Percentiles rank a stretch among this genome's conserved stretches.
Evolutionary conservation across 1,140 invertebrate genomes (phyloP).

Genomic region (Telenomus remus): DNA sequence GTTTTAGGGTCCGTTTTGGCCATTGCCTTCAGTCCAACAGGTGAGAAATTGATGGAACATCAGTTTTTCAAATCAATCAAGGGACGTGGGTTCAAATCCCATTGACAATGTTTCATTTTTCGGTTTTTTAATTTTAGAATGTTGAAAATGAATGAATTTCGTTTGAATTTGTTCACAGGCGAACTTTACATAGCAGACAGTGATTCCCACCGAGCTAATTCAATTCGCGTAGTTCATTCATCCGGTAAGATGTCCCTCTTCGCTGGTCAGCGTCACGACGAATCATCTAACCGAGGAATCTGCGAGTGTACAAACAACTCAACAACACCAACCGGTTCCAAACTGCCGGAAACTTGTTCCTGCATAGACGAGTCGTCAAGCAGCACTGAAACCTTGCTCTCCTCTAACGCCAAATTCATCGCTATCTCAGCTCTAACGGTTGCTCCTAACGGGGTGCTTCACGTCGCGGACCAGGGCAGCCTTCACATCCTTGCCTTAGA

Average conservation of each 20-base stretch:
- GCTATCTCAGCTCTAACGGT: conserved; percentile 94
- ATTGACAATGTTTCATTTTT: too few relatives aligned
- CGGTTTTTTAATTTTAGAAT: too few relatives aligned
- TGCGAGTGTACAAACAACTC: conserved; percentile 71
- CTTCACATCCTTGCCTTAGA: conserved; percentile 92
- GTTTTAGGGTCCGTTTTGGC: conserved; percentile 85
- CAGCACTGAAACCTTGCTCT: conserved; percentile 88
- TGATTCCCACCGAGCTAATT: conserved; percentile 91
- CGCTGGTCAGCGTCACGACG: conserved; percentile 83
- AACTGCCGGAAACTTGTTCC: conserved; percentile 75
- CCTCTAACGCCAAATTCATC: conserved; percentile 92
- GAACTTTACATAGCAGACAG: conserved; percentile 96
- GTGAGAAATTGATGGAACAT: conserved; percentile 10
- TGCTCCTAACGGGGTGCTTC: conserved; percentile 93
- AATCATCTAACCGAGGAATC: conserved; percentile 61
- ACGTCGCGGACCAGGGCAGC: conserved; percentile 95
- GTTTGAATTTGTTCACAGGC: conserved; percentile 73
- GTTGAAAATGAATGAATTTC: too few relatives aligned
- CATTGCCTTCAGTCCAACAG: conserved; percentile 91
- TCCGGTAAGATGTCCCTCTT: conserved; percentile 90
- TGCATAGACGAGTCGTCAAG: conserved; percentile 79
- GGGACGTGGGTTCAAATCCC: too few relatives aligned
- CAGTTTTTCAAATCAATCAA: too few relatives aligned
- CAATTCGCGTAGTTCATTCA: conserved; percentile 88
- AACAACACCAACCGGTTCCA: conserved; percentile 68